Percentiles rank a stretch among this genome's conserved stretches.
Conservation (phyloP, 2,797 vertebrate genomes). For the Pristis pectinata region DNA sequence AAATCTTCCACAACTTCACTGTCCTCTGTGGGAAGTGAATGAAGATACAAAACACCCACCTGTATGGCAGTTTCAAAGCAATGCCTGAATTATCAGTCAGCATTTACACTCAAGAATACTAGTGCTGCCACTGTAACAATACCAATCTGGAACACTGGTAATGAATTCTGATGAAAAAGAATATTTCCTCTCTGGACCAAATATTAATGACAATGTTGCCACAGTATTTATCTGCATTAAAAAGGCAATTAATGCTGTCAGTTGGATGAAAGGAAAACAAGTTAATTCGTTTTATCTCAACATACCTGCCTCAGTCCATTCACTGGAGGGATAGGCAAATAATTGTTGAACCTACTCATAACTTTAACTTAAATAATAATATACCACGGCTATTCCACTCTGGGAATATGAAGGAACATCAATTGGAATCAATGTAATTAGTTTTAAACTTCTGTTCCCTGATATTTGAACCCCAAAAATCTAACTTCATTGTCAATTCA, state of each 20-base stretch:
- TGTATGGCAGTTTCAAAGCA: background rate
- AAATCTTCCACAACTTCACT: background rate
- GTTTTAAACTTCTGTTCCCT: background rate
- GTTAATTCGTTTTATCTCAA: background rate
- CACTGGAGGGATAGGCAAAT: background rate
- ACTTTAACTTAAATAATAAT: background rate
- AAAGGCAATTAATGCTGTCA: background rate
- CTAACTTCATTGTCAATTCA: background rate
- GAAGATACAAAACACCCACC: background rate
- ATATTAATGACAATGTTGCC: background rate
- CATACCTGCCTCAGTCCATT: background rate
- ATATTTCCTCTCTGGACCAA: too few species aligned
- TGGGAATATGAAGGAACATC: too few species aligned
- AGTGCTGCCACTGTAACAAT: background rate
- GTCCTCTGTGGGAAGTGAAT: background rate
- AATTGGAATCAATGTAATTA: background rate
- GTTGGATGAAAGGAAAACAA: background rate
- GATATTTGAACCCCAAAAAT: background rate
- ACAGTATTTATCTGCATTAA: background rate
- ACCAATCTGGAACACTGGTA: background rate
- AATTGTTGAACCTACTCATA: background rate
- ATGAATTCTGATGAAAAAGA: background rate
- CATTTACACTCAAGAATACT: background rate
- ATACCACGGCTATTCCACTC: background rate
- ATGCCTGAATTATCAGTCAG: background rate